These are phyloP conservation scores for Manis crassicaudata DNA, from an alignment of 2,797 vertebrate species.

Conservation along the genomic window DNA sequence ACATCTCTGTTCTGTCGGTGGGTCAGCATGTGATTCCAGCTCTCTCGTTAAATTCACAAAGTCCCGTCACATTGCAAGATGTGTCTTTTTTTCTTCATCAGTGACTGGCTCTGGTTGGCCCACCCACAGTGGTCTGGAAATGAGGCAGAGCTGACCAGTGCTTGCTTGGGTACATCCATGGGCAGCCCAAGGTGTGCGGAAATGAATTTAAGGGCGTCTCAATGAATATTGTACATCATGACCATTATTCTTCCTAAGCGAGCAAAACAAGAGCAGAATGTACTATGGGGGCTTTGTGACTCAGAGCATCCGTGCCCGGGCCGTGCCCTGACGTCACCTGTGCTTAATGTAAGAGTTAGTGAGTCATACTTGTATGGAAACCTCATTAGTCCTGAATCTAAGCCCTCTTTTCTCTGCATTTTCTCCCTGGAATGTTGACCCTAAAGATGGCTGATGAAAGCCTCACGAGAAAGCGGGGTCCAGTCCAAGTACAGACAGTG, in stretches of 20 bases:
- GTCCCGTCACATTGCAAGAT: not conserved
- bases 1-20: not conserved
- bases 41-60: not conserved
- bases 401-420: not conserved
- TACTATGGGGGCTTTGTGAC: not conserved
- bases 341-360: not conserved
- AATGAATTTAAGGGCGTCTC: not conserved
- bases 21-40: not conserved
- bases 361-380: not conserved
- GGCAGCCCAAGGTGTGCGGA: not conserved
- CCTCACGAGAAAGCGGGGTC: too few species aligned
- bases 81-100: not conserved
- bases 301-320: accelerated
- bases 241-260: not conserved
- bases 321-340: accelerated
- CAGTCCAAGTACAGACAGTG: not conserved
- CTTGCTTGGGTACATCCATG: accelerated
- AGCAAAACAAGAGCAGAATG: not conserved
- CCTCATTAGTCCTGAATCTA: too few species aligned
- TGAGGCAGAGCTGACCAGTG: too few species aligned
- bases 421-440: not conserved
- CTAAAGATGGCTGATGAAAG: not conserved
- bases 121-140: accelerated
- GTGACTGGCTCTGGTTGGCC: not conserved
- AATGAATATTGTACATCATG: not conserved